phyloP scores from a whole-genome alignment of 2,113 vertebrate genomes.

The Ceyx melanurus region DNA sequence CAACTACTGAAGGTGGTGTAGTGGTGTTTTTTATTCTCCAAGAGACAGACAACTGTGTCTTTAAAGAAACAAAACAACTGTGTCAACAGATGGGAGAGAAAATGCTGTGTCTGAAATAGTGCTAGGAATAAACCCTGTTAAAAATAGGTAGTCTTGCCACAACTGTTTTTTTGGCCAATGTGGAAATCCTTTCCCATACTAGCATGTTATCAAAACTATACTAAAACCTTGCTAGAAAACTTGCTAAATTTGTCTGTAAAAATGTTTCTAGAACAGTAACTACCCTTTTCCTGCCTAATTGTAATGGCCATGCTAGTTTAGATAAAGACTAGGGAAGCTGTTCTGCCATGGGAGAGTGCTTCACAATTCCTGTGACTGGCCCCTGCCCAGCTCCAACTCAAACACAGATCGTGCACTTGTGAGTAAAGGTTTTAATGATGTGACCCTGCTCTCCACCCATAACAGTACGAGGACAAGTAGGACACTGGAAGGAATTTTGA shows the following conservation, averaged over 20 bases:
- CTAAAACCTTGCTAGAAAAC: not conserved
- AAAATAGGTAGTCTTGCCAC: slow-evolving; percentile 68
- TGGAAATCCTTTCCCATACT: slow-evolving; percentile 32
- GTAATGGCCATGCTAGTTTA: not conserved
- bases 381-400: not conserved
- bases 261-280: not conserved
- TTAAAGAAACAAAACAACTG: slow-evolving; percentile 59
- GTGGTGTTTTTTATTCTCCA: not conserved
- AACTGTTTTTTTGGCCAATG: slow-evolving; percentile 24
- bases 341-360: not conserved
- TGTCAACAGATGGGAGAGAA: slow-evolving; percentile 62
- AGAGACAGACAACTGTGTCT: slow-evolving; percentile 26
- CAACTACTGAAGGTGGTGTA: not conserved
- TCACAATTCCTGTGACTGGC: not conserved
- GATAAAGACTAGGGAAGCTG: not conserved
- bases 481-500: not conserved
- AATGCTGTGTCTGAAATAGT: slow-evolving; percentile 52
- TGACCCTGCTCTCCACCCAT: not conserved
- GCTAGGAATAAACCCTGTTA: slow-evolving; percentile 39
- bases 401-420: not conserved
- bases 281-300: not conserved
- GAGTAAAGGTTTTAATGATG: not conserved
- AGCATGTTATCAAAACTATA: not conserved
- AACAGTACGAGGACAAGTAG: not conserved
- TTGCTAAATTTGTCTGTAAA: not conserved